Percentiles rank a stretch among this genome's conserved stretches.
Evolutionary conservation across 2,797 vertebrate genomes (phyloP).

Genomic region (Karalla daura): DNA sequence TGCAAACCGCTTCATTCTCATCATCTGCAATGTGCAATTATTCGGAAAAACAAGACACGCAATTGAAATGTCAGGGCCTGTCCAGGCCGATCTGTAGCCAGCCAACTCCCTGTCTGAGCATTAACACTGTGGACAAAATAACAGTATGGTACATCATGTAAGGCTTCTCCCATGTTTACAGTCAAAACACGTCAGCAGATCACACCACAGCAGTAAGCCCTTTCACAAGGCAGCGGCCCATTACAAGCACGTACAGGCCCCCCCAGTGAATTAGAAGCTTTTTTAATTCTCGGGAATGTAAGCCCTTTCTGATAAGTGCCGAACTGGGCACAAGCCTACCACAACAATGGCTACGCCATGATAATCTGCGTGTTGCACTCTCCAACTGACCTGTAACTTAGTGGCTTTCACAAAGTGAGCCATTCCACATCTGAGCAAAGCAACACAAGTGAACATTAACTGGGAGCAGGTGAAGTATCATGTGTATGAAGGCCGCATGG

Average conservation of each 20-base stretch:
- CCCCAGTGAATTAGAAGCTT: constrained; percentile 59
- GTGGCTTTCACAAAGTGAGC: constrained; percentile 36
- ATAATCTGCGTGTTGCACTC: constrained; percentile 42
- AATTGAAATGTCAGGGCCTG: constrained; percentile 58
- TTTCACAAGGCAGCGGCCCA: constrained; percentile 62
- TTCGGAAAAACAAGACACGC: constrained; percentile 38
- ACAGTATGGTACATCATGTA: constrained; percentile 55
- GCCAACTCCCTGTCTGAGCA: constrained; percentile 64
- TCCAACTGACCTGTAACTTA: constrained; percentile 39
- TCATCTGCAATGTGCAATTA: constrained; percentile 26
- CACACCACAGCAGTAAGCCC: constrained; percentile 49
- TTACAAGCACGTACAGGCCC: constrained; percentile 73
- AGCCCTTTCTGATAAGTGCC: constrained; percentile 65
- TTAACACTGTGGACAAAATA: constrained; percentile 68
- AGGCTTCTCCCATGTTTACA: constrained; percentile 65
- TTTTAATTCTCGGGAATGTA: constrained; percentile 74
- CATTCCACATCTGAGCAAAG: constrained; percentile 27
- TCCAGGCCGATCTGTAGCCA: constrained; percentile 38
- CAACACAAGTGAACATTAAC: constrained; percentile 28
- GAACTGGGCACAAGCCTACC: constrained; percentile 29
- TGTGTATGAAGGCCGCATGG: background rate
- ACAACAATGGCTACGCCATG: constrained; percentile 24
- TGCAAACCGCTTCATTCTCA: constrained; percentile 14
- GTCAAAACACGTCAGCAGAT: constrained; percentile 71
- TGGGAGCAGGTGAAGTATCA: constrained; percentile 37